Conservation (phyloP, 53 echinoderm and acorn worm species). For the Antedon mediterranea region DNA sequence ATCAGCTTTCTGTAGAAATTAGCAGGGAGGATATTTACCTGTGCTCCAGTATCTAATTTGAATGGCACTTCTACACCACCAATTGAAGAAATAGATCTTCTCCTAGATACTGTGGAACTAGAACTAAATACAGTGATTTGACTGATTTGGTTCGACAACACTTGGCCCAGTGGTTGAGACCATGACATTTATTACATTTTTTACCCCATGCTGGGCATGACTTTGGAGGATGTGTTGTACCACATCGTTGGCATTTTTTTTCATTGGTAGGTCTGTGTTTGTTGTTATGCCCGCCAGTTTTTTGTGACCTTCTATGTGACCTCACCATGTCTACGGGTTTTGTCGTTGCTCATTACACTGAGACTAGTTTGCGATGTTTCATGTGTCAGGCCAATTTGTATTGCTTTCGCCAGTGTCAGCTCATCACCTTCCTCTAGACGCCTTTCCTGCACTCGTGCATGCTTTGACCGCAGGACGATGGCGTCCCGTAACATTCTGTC, state of each 20-base stretch:
- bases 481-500: slow-evolving; percentile 11
- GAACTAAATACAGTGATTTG: background rate
- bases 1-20: background rate
- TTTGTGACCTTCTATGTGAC: background rate
- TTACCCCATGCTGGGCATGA: background rate
- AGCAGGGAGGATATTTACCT: background rate
- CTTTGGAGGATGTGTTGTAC: background rate
- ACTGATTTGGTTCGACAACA: background rate
- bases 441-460: background rate
- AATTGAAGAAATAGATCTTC: background rate
- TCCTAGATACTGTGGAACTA: background rate
- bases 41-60: background rate
- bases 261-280: background rate
- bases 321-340: background rate
- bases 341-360: background rate
- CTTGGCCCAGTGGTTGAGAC: background rate
- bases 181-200: background rate
- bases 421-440: background rate
- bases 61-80: background rate
- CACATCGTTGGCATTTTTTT: background rate
- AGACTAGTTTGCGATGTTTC: background rate
- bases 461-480: background rate
- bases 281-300: background rate
- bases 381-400: background rate
- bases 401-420: background rate